These are phyloP conservation scores for Autographa gamma DNA, from an alignment of 2,888 invertebrate species.

Conservation along the genomic window DNA sequence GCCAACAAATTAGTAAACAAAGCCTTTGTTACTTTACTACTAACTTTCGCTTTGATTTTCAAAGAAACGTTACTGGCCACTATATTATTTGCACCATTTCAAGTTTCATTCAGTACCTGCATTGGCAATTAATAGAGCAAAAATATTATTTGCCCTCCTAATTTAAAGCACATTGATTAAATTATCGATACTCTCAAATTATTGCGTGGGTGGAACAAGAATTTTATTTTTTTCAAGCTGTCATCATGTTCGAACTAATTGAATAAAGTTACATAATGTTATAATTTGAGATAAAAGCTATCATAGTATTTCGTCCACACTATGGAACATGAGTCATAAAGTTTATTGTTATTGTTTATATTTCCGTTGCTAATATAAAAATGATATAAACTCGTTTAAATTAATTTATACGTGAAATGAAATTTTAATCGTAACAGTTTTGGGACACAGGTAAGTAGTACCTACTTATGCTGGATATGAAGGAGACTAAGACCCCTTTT, in stretches of 20 bases:
- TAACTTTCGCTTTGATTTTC: too few species aligned
- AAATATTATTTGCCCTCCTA: neutral
- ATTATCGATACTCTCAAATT: constrained; percentile 5
- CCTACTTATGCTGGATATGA: too few species aligned
- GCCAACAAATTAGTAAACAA: too few species aligned
- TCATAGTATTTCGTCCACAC: constrained; percentile 39
- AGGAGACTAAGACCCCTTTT: too few species aligned
- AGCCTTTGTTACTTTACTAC: too few species aligned
- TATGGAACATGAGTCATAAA: constrained; percentile 31
- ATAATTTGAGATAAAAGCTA: constrained; percentile 21
- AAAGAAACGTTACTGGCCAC: too few species aligned
- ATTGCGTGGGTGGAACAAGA: constrained; percentile 30
- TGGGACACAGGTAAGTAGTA: neutral
- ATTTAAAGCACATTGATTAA: neutral
- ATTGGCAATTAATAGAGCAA: too few species aligned
- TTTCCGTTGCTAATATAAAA: constrained; percentile 36
- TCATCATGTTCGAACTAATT: constrained; percentile 22
- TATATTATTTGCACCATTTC: too few species aligned
- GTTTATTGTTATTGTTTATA: constrained; percentile 45
- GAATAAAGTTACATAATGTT: constrained; percentile 33
- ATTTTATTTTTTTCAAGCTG: constrained; percentile 32
- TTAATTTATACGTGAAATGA: neutral
- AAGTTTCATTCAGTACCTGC: too few species aligned
- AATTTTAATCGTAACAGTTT: neutral
- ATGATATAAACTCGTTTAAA: constrained; percentile 6